phyloP scores from a whole-genome alignment of 2,797 vertebrate genomes.

The Microchirus variegatus region DNA sequence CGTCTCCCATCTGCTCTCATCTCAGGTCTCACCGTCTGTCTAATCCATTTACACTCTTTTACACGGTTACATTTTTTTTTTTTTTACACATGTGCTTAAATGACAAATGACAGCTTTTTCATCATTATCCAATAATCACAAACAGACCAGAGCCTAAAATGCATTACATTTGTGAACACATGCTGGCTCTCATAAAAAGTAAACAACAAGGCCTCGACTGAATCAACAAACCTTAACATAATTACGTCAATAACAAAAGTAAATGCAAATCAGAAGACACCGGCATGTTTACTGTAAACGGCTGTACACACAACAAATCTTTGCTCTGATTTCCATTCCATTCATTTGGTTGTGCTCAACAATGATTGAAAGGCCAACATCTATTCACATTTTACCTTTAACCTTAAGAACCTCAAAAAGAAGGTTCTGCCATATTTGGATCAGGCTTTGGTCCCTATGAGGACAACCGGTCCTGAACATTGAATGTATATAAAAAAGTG shows the following conservation, averaged over 20 bases:
- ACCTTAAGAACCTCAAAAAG: too few species aligned
- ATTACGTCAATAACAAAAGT: background rate
- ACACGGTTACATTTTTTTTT: background rate
- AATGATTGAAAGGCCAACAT: too few species aligned
- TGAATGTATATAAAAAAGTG: too few species aligned
- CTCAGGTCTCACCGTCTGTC: conserved; percentile 1
- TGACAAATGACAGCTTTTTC: conserved; percentile 7
- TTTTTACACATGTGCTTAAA: background rate
- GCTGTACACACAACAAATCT: too few species aligned
- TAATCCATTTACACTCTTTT: conserved; percentile 13
- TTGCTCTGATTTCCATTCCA: too few species aligned
- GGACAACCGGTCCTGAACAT: background rate
- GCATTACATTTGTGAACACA: conserved; percentile 15
- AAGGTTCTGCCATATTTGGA: conserved; percentile 6
- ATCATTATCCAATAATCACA: conserved; percentile 16
- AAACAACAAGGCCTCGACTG: background rate
- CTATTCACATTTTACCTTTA: too few species aligned
- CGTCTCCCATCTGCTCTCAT: conserved; percentile 36
- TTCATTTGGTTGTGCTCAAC: too few species aligned
- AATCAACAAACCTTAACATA: too few species aligned
- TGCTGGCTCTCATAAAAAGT: background rate
- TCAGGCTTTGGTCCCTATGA: background rate
- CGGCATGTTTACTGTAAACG: too few species aligned
- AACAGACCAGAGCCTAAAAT: conserved; percentile 9
- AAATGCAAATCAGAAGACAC: conserved; percentile 3